Percentiles rank a stretch among this genome's conserved stretches.
phyloP scores from a whole-genome alignment of 2,888 invertebrate genomes.

The Chymomyza caudatula region DNA sequence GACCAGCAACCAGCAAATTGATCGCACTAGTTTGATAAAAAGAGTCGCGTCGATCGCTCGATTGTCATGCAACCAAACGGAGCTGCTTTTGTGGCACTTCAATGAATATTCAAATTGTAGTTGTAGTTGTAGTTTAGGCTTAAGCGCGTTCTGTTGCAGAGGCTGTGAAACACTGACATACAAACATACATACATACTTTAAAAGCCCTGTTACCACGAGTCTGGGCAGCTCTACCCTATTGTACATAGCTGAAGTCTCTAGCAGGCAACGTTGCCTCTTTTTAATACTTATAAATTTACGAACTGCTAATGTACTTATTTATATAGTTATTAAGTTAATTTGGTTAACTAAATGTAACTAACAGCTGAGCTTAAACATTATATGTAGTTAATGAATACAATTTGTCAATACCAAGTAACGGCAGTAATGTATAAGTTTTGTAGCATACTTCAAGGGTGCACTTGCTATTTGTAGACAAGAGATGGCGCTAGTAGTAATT shows the following conservation, averaged over 20 bases:
- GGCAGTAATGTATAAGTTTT: not conserved
- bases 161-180: slow-evolving; percentile 72
- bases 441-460: not conserved
- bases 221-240: not conserved
- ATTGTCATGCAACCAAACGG: not conserved
- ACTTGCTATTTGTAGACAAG: too few species aligned
- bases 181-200: not conserved
- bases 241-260: not conserved
- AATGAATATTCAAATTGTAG: not conserved
- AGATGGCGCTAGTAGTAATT: too few species aligned
- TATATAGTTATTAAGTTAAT: not conserved
- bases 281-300: slow-evolving; percentile 11
- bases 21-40: slow-evolving; percentile 49
- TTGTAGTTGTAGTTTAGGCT: slow-evolving; percentile 15
- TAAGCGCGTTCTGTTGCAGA: slow-evolving; percentile 64
- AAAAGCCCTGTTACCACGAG: not conserved
- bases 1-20: slow-evolving; percentile 9
- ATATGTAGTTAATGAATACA: not conserved
- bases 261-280: not conserved
- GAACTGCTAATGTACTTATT: slow-evolving; percentile 7
- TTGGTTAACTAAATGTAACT: not conserved
- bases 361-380: not conserved
- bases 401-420: not conserved
- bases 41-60: not conserved
- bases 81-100: not conserved